A percentile compares a stretch with the other conserved stretches of the same genome.
phyloP scores from a whole-genome alignment of 2,888 invertebrate species.

The Exephanes ischioxanthus region DNA sequence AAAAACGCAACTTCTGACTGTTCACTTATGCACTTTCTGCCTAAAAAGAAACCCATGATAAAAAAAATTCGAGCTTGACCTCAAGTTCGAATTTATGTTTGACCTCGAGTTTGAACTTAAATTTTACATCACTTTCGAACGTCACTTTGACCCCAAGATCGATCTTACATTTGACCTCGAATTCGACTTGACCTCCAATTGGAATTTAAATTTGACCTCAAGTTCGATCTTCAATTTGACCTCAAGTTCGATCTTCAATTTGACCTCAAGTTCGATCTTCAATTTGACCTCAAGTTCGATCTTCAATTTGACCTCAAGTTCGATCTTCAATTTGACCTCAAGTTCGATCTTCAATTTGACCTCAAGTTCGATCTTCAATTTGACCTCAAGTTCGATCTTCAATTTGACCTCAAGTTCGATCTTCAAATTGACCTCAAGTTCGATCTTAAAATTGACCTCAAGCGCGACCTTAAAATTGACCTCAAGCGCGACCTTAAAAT shows the following conservation, averaged over 20 bases:
- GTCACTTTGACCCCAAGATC: not conserved
- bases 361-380: not conserved
- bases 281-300: no score
- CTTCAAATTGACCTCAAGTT: not conserved
- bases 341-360: not conserved
- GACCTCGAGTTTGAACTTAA: not conserved
- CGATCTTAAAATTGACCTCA: not conserved
- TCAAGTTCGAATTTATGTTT: not conserved
- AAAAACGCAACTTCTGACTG: not conserved
- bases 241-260: not conserved
- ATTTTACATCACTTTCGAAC: not conserved
- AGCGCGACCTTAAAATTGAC: not conserved
- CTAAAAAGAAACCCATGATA: not conserved
- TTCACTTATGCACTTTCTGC: not conserved
- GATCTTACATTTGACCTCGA: not conserved
- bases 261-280: not conserved
- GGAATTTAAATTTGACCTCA: not conserved
- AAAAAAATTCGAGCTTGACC: not conserved
- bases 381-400: not conserved
- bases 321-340: not conserved
- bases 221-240: not conserved
- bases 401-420: not conserved
- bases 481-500: not conserved
- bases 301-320: not conserved
- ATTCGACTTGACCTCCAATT: not conserved